Evolutionary conservation across 2,113 vertebrate genomes (phyloP), one percentile per base, ranked within the genome.

Genomic region (Leptobrachium ailaonicum): DNA sequence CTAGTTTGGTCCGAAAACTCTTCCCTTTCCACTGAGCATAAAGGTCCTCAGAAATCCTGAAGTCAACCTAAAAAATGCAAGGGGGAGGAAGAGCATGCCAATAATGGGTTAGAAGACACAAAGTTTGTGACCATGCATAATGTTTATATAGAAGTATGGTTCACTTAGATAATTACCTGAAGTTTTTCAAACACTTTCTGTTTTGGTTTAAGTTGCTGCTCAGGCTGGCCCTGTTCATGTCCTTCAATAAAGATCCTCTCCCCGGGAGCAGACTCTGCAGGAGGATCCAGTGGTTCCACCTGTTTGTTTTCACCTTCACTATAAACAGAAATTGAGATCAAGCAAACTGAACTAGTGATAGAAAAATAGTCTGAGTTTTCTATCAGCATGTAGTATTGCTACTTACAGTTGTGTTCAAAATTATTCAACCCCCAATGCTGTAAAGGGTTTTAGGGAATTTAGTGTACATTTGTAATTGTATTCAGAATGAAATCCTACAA

Each of bases 141-240:
- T 50, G 11, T 14, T 41, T 5, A 53, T 47, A 44, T 43, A 54
- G 44, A 10, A 12, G 8, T 50, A 50, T 4, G 47, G 47, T 50
- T 50, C 20, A 32, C 20, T 50, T 50, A 50, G 47, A 50, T 8
- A 50, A 5, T 50, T 84, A 98, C 98, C 95, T 99, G 98, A 69
- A 99, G 83, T 87, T 96, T 98, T 89, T 99, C 98, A 85, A 98
- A 99, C 72, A 98, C 90, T 66, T 98, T 99, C 82, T 98, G 99
- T 92, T 99, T 99, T 13, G 98, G 96, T 82, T 98, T 99, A 72
- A 99, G 94, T 84, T 93, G 95, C 0, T 95, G 95, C 0, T 98
- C 96, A 0, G 98, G 94, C 32, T 95, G 92, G 20, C 93, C 95
- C 0, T 85, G 86, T 86, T 96, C 95, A 1, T 92, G 96, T n/a